Evolutionary conservation across 2,888 invertebrate species (phyloP), one percentile per base, ranked within the genome.

Genomic region (Chloromyia formosa): DNA sequence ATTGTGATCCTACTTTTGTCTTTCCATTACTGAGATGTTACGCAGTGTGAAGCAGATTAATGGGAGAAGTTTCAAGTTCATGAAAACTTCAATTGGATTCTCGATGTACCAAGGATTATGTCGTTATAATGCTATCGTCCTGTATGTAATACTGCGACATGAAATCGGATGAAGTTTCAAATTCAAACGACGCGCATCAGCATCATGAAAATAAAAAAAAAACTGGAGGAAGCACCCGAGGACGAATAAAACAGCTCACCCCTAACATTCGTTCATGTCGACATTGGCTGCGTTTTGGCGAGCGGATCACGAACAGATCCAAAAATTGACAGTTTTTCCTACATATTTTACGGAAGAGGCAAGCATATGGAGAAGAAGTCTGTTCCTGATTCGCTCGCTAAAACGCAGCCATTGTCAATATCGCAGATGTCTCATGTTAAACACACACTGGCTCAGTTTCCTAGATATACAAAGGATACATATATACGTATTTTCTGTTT

Each of bases 11-110:
- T 49, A 66, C 45, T 35, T 35, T 66, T 49, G 45, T 22, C 22
- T 66, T 45, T 49, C 22, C 66, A 42, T 66, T 49, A 45, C 42
- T 42, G 18, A 1, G 5, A 64, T 18, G 40, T 49, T 71, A 56
- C 58, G 14, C 14, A 18, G 58, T 56, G 42, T 40, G 56, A 56
- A 56, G 22, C 16, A 40, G 71, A 71, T 56, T 71, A 58, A 56
- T 71, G 56, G n/a, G 40, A 18, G 20, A n/a, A 53, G 16, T 35
- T 71, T 20, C 58, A 58, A 56, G 18, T 20, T 58, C 71, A 71
- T 71, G 71, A 71, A 71, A 56, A 71, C 71, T 56, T 56, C 56
- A 58, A 71, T 71, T 56, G 56, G 69, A 54, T 54, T 69, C 54
- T 27, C 69, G 27, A 53, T 40, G 40, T 42, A 66, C 56, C 40